phyloP scores from a whole-genome alignment of 2,113 vertebrate species.

The Gallinago media region DNA sequence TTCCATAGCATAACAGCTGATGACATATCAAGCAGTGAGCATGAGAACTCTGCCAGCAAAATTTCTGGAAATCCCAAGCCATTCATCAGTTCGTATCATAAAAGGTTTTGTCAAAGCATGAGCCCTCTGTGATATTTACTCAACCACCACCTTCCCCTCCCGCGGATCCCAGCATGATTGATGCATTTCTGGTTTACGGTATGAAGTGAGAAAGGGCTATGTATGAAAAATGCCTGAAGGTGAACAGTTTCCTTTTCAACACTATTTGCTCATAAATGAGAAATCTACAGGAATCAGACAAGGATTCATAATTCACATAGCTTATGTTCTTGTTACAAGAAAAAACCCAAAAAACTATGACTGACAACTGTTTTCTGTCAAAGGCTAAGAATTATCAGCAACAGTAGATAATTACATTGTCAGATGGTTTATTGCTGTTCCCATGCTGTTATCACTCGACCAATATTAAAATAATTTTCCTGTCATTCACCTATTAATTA shows the following conservation, averaged over 20 bases:
- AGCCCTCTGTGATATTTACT: not conserved
- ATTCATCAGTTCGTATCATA: not conserved
- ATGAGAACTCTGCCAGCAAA: not conserved
- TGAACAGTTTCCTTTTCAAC: constrained; percentile 15
- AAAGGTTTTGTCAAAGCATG: not conserved
- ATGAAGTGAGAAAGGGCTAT: not conserved
- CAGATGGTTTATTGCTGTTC: not conserved
- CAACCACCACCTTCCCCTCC: not conserved
- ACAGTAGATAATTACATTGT: not conserved
- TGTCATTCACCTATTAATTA: not conserved
- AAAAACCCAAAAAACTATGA: not conserved
- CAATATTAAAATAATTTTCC: not conserved
- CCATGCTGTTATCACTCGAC: not conserved
- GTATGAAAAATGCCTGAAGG: not conserved
- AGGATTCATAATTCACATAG: not conserved
- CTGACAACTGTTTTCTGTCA: not conserved
- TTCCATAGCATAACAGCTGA: not conserved
- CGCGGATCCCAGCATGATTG: not conserved
- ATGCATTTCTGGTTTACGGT: not conserved
- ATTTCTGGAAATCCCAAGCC: not conserved
- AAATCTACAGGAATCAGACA: not conserved
- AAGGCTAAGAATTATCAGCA: not conserved
- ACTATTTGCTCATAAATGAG: not conserved
- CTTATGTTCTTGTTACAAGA: not conserved
- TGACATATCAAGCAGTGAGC: not conserved